Evolutionary conservation across 2,888 invertebrate genomes (phyloP).

Genomic region (Plagodis pulveraria): DNA sequence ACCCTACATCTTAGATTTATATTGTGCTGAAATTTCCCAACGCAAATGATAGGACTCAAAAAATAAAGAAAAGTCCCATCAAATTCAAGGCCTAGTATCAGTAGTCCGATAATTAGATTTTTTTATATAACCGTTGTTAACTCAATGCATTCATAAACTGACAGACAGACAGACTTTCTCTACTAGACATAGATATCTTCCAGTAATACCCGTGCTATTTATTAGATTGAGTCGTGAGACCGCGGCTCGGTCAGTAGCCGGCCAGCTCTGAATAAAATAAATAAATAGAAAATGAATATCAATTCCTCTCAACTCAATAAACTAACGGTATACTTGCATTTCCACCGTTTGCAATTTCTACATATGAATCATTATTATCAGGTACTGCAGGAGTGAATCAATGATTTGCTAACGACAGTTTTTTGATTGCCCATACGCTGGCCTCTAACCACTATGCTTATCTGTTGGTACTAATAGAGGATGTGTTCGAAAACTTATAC

Average conservation of each 20-base stretch:
- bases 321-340: constrained; percentile 53
- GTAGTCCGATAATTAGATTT: no score
- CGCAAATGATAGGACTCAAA: no score
- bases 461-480: no score
- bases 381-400: background rate
- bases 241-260: constrained; percentile 63
- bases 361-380: constrained; percentile 4
- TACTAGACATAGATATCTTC: constrained; percentile 58
- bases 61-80: no score
- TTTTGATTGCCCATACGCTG: no score
- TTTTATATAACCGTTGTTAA: no score
- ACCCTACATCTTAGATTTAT: no score
- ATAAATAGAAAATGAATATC: constrained; percentile 64
- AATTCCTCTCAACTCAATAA: constrained; percentile 50
- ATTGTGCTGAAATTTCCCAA: no score
- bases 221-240: constrained; percentile 83
- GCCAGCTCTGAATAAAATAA: constrained; percentile 65
- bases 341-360: constrained; percentile 32
- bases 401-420: background rate
- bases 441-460: no score
- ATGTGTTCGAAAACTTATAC: no score
- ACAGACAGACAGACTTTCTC: constrained; percentile 3
- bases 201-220: constrained; percentile 75
- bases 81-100: no score
- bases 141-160: background rate